phyloP scores from a whole-genome alignment of 2,888 invertebrate genomes.

The Chelonus formosanus region DNA sequence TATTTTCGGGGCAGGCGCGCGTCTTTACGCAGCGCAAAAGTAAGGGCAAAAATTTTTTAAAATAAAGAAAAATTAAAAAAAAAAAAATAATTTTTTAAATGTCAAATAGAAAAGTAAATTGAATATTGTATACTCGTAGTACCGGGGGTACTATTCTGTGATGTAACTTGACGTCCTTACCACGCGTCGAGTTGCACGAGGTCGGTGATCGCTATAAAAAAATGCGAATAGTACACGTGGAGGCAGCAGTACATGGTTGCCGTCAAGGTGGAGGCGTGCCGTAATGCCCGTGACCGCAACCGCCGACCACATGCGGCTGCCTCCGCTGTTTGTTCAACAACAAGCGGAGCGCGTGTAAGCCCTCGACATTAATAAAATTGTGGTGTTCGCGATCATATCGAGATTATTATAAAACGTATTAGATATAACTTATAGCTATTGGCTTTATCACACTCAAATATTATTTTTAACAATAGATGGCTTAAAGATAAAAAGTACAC shows the following conservation, averaged over 20 bases:
- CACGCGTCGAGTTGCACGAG: constrained; percentile 71
- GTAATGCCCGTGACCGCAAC: constrained; percentile 37
- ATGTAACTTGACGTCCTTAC: constrained; percentile 67
- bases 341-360: constrained; percentile 54
- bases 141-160: constrained; percentile 49
- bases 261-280: constrained; percentile 35
- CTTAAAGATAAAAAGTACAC: too few species aligned
- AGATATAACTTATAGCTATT: constrained; percentile 14
- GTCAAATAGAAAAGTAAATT: background rate
- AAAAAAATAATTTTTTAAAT: constrained; percentile 7
- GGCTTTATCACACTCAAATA: constrained; percentile 7
- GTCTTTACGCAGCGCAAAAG: constrained; percentile 15
- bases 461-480: too few species aligned
- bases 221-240: constrained; percentile 63
- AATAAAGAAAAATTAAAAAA: constrained; percentile 16
- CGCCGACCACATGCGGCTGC: constrained; percentile 43
- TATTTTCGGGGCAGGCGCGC: constrained; percentile 28
- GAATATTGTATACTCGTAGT: constrained; percentile 40
- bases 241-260: constrained; percentile 60
- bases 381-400: constrained; percentile 44
- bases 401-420: constrained; percentile 19
- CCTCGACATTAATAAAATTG: constrained; percentile 43
- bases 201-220: constrained; percentile 71
- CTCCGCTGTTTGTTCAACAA: constrained; percentile 45
- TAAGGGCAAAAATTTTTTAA: background rate